phyloP scores from a whole-genome alignment of 2,113 vertebrate species.

The Callocephalon fimbriatum region DNA sequence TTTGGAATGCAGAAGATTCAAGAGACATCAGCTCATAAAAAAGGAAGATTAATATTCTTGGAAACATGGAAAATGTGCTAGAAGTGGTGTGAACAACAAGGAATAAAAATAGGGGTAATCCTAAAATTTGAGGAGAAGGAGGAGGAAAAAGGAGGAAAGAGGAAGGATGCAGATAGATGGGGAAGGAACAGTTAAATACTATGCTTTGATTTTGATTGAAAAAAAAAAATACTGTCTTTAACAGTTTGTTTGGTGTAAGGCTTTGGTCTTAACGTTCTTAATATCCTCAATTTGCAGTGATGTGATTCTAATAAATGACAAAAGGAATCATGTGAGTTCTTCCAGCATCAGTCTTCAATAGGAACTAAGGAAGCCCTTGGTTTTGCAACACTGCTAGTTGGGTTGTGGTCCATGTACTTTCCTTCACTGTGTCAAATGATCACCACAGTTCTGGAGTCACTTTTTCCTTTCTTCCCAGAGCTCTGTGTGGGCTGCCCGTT shows the following conservation, averaged over 20 bases:
- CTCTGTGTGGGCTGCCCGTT: background rate
- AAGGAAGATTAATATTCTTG: background rate
- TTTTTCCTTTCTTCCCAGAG: background rate
- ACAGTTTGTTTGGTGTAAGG: background rate
- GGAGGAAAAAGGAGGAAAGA: background rate
- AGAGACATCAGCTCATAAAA: background rate
- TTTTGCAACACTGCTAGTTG: background rate
- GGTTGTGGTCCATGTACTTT: fast-evolving
- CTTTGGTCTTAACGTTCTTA: background rate
- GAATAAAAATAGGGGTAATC: background rate
- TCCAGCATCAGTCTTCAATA: background rate
- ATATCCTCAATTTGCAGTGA: background rate
- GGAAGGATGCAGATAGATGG: background rate
- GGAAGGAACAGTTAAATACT: background rate
- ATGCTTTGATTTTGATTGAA: background rate
- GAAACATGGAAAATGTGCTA: background rate
- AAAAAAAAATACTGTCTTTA: background rate
- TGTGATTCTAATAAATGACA: background rate
- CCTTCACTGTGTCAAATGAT: background rate
- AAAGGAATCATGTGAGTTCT: background rate
- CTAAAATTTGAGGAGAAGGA: background rate
- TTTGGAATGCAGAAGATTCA: background rate
- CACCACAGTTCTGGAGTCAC: background rate
- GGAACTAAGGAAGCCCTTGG: background rate
- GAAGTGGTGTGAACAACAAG: background rate